These are phyloP conservation scores for Pocillopora meandrina DNA, from an alignment of 92 coral and sea anemone genomes.

Conservation along the genomic window DNA sequence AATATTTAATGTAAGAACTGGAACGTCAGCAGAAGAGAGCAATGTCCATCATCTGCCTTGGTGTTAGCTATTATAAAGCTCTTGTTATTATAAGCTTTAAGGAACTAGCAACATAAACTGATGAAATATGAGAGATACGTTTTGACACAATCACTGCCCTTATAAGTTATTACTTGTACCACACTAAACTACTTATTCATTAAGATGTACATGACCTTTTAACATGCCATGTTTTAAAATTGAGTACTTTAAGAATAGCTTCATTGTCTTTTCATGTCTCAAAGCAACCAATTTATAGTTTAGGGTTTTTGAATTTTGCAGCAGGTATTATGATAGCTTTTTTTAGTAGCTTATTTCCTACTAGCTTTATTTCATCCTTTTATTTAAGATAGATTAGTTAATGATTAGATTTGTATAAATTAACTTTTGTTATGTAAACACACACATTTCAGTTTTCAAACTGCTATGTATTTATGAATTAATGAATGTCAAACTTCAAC, in stretches of 20 bases:
- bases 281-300: neutral
- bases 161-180: neutral
- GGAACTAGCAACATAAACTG: neutral
- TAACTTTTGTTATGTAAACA: neutral
- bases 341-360: neutral
- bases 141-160: neutral
- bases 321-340: neutral
- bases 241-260: neutral
- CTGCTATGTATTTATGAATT: constrained; percentile 10
- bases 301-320: constrained; percentile 4
- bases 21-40: constrained; percentile 4
- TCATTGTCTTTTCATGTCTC: neutral
- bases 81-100: neutral
- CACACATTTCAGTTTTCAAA: constrained; percentile 7
- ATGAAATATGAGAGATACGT: neutral
- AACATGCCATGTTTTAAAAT: neutral
- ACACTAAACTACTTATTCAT: neutral
- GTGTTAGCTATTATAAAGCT: constrained; percentile 9
- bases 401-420: neutral
- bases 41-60: constrained; percentile 6
- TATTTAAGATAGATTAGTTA: constrained; percentile 3
- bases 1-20: neutral
- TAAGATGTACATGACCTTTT: neutral
- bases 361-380: neutral
- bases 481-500: neutral